A percentile compares a stretch with the other conserved stretches of the same genome.
These are phyloP conservation scores for Gnathonemus echidnorhynchus DNA, from an alignment of 2,113 vertebrate species.

Conservation along the genomic window DNA sequence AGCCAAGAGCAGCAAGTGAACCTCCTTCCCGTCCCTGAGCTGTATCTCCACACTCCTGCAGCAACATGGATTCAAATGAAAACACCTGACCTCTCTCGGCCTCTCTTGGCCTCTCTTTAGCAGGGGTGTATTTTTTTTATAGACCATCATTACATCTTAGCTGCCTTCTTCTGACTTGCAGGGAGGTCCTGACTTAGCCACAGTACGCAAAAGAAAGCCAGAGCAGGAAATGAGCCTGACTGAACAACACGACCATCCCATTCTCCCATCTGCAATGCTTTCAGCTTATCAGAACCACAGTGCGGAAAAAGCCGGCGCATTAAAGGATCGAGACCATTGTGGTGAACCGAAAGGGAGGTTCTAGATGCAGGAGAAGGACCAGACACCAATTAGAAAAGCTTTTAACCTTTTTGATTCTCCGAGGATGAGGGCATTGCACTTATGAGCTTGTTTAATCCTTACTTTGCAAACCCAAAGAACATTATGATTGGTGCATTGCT, in stretches of 20 bases:
- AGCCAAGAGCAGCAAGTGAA: constrained; percentile 52
- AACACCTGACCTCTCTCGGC: neutral
- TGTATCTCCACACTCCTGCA: neutral
- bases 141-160: neutral
- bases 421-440: constrained; percentile 20
- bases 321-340: neutral
- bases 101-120: constrained; percentile 17
- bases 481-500: neutral
- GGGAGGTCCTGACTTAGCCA: neutral
- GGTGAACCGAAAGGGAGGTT: neutral
- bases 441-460: constrained; percentile 11
- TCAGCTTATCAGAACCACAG: neutral
- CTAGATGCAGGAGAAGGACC: neutral
- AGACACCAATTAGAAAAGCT: neutral
- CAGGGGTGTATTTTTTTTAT: neutral
- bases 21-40: neutral
- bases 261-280: neutral
- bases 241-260: neutral
- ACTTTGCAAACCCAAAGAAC: constrained; percentile 19
- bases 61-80: neutral
- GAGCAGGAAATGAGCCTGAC: neutral
- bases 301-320: neutral
- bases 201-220: neutral
- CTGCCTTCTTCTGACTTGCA: constrained; percentile 14
- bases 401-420: neutral